phyloP scores from a whole-genome alignment of 2,797 vertebrate species.

The Lepus townsendii region DNA sequence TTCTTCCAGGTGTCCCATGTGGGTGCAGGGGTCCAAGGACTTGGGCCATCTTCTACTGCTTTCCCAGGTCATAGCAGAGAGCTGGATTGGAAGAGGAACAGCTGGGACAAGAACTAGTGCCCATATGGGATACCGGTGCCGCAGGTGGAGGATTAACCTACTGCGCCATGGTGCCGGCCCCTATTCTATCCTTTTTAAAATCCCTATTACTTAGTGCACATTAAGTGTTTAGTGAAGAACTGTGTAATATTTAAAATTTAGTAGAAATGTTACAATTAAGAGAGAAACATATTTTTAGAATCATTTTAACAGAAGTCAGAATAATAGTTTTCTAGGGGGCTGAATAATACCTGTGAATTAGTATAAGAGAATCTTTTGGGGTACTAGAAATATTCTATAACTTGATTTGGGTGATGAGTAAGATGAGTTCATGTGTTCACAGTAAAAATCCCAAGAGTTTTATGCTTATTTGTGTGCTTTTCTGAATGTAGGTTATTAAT shows the following conservation, averaged over 20 bases:
- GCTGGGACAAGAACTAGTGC: too few relatives aligned
- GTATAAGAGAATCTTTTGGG: not conserved
- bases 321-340: not conserved
- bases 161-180: too few relatives aligned
- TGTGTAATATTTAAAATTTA: slow-evolving; percentile 46
- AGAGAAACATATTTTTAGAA: not conserved
- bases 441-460: not conserved
- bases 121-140: too few relatives aligned
- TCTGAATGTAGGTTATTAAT: not conserved
- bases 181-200: not conserved
- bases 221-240: not conserved
- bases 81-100: too few relatives aligned
- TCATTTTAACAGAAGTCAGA: not conserved
- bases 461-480: not conserved
- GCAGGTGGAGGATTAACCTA: too few relatives aligned
- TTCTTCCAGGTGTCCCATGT: too few relatives aligned
- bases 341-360: not conserved
- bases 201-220: not conserved
- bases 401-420: not conserved
- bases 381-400: not conserved
- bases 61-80: too few relatives aligned
- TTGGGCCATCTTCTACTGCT: too few relatives aligned
- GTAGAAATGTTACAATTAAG: not conserved
- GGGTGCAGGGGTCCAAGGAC: too few relatives aligned
- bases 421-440: not conserved